Percentiles rank a stretch among this genome's conserved stretches.
Evolutionary conservation across 2,888 invertebrate genomes (phyloP).

Genomic region (Aradus depressus): DNA sequence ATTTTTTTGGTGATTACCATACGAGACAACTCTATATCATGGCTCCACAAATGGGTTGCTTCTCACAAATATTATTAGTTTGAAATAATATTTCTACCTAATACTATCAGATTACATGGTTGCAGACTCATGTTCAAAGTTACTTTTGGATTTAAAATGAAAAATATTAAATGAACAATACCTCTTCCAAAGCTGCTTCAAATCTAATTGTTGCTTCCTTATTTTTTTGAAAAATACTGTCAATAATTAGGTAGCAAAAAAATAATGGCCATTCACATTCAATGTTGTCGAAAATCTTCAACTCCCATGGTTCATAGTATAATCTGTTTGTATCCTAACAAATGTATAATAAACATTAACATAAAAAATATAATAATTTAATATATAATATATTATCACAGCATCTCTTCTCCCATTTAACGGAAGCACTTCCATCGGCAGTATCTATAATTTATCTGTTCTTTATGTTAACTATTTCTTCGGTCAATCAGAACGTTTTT

Average conservation of each 20-base stretch:
- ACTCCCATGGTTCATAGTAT: slow-evolving; percentile 96
- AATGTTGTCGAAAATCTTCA: slow-evolving; percentile 96
- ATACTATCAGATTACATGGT: not conserved
- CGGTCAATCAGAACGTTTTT: too few species aligned
- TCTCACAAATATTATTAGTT: not conserved
- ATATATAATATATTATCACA: not conserved
- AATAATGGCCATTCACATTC: slow-evolving; percentile 99
- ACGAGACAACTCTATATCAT: not conserved
- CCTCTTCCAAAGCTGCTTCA: slow-evolving; percentile 59
- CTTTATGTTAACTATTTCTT: too few species aligned
- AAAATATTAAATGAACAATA: slow-evolving; percentile 32
- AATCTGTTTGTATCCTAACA: slow-evolving; percentile 47
- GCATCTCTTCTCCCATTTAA: too few species aligned
- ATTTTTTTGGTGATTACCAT: too few species aligned
- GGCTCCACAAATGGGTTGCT: not conserved
- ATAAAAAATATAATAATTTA: not conserved
- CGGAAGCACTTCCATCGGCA: too few species aligned
- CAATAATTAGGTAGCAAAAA: slow-evolving; percentile 85
- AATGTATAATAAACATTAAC: not conserved
- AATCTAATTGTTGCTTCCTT: slow-evolving; percentile 59
- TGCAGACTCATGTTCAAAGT: not conserved
- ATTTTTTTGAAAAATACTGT: slow-evolving; percentile 85
- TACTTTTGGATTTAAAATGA: not conserved
- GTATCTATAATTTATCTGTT: too few species aligned
- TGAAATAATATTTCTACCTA: not conserved